Evolutionary conservation across 2,113 vertebrate species (phyloP), one percentile per base, ranked within the genome.

Genomic region (Phrynosoma platyrhinos): DNA sequence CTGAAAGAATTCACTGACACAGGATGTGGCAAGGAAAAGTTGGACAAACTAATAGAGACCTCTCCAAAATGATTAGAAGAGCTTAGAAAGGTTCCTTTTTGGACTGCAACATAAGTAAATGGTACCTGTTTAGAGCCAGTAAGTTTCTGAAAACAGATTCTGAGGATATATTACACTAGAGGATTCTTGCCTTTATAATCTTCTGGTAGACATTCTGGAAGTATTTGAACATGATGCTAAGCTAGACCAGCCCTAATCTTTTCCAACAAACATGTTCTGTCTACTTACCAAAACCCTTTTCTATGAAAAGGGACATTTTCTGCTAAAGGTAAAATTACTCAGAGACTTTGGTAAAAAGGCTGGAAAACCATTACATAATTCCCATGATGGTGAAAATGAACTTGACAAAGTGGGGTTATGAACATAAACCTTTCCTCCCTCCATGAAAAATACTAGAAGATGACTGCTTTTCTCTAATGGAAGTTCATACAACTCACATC

Each of bases 401-500:
- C 55, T 64, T 53, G 32, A 21, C 74, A 40, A 27, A 25, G 2
- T 13, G 5, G 27, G 5, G 21, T 18, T 16, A 27, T 32, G 27
- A 10, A 18, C 1, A 1, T 23, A 5, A 23, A 27, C 52, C 27
- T 18, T 62, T n/a, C 52, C 18, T 14, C 9, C 20, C 21, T 18
- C 1, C 4, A 58, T 27, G 8, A 72, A 62, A 80, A 32, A 12
- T 2, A 52, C 58, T 18, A 62, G n/a, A 71, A 27, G 1, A 30
- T 7, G 32, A 72, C 13, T 47, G 10, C 64, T 62, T 7, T 30
- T 16, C 6, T 62, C 27, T 80, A 36, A 80, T 8, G 30, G 62
- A 9, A 32, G 3, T 32, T 80, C 78, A 80, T 13, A 77, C 10
- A 81, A 95, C 97, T 97, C 95, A 98, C 97, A 0, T 98, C 97